Percentiles rank a stretch among this genome's conserved stretches.
Evolutionary conservation across 2,888 invertebrate species (phyloP).

Genomic region (Scrobipalpa costella): DNA sequence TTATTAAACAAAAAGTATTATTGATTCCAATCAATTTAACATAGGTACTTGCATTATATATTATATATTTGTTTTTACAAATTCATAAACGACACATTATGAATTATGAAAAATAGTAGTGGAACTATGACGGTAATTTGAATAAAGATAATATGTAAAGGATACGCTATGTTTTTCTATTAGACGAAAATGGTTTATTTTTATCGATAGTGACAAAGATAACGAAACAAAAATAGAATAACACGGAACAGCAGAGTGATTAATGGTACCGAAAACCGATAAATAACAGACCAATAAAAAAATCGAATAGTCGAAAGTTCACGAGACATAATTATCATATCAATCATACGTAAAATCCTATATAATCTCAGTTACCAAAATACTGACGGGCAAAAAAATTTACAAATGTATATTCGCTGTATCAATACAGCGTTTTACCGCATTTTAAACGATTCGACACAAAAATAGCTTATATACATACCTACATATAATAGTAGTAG

Average conservation of each 20-base stretch:
- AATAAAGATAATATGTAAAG: no score
- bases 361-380: not conserved
- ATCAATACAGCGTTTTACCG: not conserved
- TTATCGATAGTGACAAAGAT: constrained; percentile 1
- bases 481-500: not conserved
- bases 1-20: no score
- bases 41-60: not conserved
- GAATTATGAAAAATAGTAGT: no score
- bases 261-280: no score
- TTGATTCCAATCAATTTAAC: not conserved
- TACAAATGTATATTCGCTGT: not conserved
- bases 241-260: not conserved
- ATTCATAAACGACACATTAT: not conserved
- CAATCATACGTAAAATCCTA: not conserved
- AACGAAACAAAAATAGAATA: not conserved
- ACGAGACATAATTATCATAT: no score
- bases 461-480: not conserved
- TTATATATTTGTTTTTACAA: not conserved
- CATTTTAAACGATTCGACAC: not conserved
- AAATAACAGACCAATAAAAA: no score
- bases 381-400: not conserved
- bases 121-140: no score
- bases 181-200: not conserved
- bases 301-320: no score
- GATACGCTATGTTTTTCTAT: not conserved